Evolutionary conservation across 2,797 vertebrate species (phyloP), one percentile per base, ranked within the genome.

Genomic region (Oryzias sinensis): DNA sequence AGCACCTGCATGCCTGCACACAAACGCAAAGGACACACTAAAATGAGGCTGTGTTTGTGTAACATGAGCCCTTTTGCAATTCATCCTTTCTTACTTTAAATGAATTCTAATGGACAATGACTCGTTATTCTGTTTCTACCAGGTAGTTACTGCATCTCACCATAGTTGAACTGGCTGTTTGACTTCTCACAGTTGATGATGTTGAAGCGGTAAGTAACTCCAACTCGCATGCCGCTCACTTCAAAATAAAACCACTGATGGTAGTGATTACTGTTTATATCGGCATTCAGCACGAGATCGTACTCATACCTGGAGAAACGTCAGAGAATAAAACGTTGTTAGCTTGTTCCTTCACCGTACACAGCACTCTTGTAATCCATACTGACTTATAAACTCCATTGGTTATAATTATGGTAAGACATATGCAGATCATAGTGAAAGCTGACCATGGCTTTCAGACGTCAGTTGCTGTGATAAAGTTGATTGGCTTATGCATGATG

Each of bases 221-320:
- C 92, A n/a, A 93, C 92, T 15, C 91, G 92, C 96, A 99, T 99
- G 77, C 95, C 93, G 79, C 97, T 97, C 79, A 97, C 96, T 91
- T 99, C 97, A 70, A 98, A 99, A 89, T 99, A 99, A 90, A 99
- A 99, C 97, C 97, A 99, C 67, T 99, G 97, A 81, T 98, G 97
- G 86, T 99, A 95, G 84, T 97, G 97, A 89, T 98, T 98, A 86
- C 95, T 98, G 82, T 99, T 99, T 92, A 99, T 96, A 87, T 99
- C 97, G 0, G 97, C 96, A 83, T 99, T 99, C 86, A 98, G 85
- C 86, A 99, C 93, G 62, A 99, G 93, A 86, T 99, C 97, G 77
- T 99, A 99, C 72, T 99, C 97, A 20, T 92, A 91, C 89, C 97
- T 99, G 71, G 3, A 72, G 42, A 81, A 52, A 71, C 14, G 66